phyloP scores from a whole-genome alignment of 2,113 vertebrate species.

The Cephalophus harveyi region DNA sequence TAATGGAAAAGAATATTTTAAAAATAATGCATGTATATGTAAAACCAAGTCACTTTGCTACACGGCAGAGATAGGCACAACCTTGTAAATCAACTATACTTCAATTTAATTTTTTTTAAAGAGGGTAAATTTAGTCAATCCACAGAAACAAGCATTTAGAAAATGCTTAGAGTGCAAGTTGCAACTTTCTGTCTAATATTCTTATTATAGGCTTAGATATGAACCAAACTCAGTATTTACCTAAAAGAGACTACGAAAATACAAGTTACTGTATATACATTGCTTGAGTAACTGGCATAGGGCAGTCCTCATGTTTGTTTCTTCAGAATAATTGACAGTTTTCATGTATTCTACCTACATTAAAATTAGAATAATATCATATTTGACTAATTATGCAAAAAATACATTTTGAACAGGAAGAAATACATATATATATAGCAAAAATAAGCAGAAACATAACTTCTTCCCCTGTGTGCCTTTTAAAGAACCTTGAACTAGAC shows the following conservation, averaged over 20 bases:
- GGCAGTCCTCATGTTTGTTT: background rate
- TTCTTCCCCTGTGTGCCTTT: conserved; percentile 63
- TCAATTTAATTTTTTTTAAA: background rate
- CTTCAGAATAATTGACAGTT: background rate
- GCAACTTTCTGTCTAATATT: background rate
- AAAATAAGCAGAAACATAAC: background rate
- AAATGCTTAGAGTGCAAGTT: background rate
- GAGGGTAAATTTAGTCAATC: background rate
- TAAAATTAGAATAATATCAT: background rate
- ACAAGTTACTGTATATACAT: background rate
- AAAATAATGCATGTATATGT: background rate
- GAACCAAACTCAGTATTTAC: background rate
- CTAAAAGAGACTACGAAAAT: background rate
- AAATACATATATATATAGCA: background rate
- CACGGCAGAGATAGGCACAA: background rate
- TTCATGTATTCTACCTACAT: background rate
- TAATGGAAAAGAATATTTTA: background rate
- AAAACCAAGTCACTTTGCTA: background rate
- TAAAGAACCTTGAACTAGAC: conserved; percentile 72
- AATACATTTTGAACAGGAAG: background rate
- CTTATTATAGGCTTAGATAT: background rate
- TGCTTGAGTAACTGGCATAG: background rate
- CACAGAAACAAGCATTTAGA: background rate
- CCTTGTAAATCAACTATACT: background rate
- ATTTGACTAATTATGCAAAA: background rate